Conservation (phyloP, 2,888 invertebrate genomes). For the Cylindroiulus punctatus region DNA sequence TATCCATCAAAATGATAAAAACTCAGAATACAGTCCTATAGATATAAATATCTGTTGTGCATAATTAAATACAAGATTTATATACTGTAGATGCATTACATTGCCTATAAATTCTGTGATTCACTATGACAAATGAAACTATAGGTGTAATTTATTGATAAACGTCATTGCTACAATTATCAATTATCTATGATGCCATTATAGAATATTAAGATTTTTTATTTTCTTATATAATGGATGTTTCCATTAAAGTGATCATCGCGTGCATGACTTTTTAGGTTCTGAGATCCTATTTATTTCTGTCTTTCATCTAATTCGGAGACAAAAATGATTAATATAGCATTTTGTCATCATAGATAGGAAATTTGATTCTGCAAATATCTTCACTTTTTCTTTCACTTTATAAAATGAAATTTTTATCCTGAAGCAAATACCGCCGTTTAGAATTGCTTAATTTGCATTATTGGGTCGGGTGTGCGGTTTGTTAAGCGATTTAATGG, state of each 20-base stretch:
- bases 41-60: not conserved
- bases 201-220: not conserved
- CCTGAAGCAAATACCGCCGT: not conserved
- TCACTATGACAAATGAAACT: conserved; percentile 20
- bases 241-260: not conserved
- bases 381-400: not conserved
- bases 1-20: not conserved
- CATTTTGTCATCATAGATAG: too few relatives aligned
- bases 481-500: not conserved
- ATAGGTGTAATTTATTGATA: conserved; percentile 10
- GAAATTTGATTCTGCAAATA: not conserved
- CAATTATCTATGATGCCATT: conserved; percentile 16
- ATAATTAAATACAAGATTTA: not conserved
- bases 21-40: not conserved
- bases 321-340: conserved; percentile 12
- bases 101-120: not conserved
- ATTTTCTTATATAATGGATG: not conserved
- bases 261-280: not conserved
- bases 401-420: not conserved
- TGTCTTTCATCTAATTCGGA: not conserved
- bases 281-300: not conserved
- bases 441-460: not conserved
- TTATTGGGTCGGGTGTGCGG: not conserved
- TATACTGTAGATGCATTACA: not conserved
- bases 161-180: not conserved